Base-by-base conservation (phyloP, 1,140 invertebrate species). In the Tetragnatha versicolor region DNA sequence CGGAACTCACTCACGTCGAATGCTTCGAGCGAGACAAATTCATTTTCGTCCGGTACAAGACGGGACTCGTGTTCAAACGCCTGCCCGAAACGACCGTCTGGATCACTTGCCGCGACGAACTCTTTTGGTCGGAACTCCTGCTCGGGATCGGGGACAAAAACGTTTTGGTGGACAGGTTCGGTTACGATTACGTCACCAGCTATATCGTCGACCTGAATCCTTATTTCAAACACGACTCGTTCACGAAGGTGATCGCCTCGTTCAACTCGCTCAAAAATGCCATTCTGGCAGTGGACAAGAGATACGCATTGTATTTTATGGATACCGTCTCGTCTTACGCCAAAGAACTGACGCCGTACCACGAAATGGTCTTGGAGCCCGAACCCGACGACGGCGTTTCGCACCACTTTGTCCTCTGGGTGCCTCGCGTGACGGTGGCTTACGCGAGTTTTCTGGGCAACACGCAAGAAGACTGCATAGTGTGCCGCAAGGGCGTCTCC, bases 401-500 rank as follows among this genome's bases (percentile, higher is more conserved):
- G 0, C 25, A 33, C 1, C 31, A 47, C 35, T 75, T 75, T 7
- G 55, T 22, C 2, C 27, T 75, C 6, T 6, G 7, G 27, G 9
- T 75, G 0, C 70, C 70, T 1, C 70, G 37, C 3, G 39, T 75
- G 0, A 31, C 5, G 10, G 70, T 75, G 3, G 27, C 55, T 4
- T 75, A 75, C 33, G 35, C 35, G 27, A 75, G 58, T 33, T 75
- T 75, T 35, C 2, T 33, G 3, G 70, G 70, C 20, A 47, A 12
- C 22, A 61, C 37, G 3, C 70, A 75, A 61, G 70, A 75, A 75
- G 70, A 75, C 35, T 22, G 55, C n/a, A 75, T 75, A 3, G 55
- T 61, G 6, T 2, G 14, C 2, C n/a, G 33, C 12, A 14, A 12
- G 33, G 27, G 27, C 3, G 29, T 75, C 2, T 22, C 20, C 0